Conservation (phyloP, 2,797 vertebrate genomes). For the Rhincodon typus region DNA sequence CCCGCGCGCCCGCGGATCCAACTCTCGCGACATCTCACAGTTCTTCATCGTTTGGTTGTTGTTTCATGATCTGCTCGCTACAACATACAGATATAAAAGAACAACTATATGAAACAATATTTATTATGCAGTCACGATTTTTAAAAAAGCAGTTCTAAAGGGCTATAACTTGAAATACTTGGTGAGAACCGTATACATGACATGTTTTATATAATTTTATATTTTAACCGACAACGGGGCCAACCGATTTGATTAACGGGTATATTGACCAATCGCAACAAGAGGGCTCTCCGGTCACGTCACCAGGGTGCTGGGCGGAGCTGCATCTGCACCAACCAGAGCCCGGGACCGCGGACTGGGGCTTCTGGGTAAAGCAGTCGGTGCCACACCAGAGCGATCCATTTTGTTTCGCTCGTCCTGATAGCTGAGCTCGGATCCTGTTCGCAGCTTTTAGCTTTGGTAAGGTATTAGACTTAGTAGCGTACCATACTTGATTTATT, state of each 20-base stretch:
- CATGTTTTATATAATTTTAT: neutral
- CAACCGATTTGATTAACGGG: neutral
- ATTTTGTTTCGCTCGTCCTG: constrained; percentile 11
- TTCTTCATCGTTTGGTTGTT: neutral
- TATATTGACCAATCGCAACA: neutral
- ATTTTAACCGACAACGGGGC: neutral
- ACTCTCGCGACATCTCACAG: neutral
- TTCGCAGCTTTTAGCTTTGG: neutral
- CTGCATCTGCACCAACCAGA: neutral
- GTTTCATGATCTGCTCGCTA: neutral
- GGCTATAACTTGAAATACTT: neutral
- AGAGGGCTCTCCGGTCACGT: neutral
- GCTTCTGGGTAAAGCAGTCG: constrained; percentile 22
- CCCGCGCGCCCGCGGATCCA: neutral
- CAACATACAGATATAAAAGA: neutral
- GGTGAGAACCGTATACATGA: neutral
- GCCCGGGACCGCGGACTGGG: too few relatives aligned
- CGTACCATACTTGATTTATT: neutral
- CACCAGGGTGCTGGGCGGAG: neutral
- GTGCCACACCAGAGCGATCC: neutral
- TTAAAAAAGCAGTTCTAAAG: neutral
- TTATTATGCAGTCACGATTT: neutral
- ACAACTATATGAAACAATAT: neutral
- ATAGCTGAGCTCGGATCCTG: neutral
- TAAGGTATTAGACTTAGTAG: neutral